These are phyloP conservation scores for Monodelphis domestica DNA, from an alignment of 2,797 vertebrate genomes.

Conservation along the genomic window DNA sequence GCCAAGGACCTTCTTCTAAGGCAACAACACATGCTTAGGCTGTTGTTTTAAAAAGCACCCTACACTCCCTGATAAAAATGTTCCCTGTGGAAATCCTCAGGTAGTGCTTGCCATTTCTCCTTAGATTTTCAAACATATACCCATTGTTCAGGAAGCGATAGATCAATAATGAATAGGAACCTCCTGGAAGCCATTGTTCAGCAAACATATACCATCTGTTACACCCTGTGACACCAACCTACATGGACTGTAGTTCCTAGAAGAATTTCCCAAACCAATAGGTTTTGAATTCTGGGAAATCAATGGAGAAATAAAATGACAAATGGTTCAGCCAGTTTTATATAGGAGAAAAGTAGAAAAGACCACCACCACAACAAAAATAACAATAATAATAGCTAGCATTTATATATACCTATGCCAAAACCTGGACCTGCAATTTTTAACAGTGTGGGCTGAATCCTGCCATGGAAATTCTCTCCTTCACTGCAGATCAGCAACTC, in stretches of 20 bases:
- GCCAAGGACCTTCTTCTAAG: neutral
- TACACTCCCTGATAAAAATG: neutral
- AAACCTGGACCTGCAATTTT: neutral
- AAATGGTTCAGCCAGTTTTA: neutral
- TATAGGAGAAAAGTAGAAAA: neutral
- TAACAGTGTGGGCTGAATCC: neutral
- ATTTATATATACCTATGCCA: neutral
- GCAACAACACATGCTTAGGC: neutral
- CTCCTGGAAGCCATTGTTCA: slow-evolving; percentile 41
- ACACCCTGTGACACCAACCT: neutral
- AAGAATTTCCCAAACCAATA: slow-evolving; percentile 14
- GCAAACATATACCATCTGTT: slow-evolving; percentile 35
- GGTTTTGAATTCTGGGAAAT: slow-evolving; percentile 19
- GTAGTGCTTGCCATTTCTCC: neutral
- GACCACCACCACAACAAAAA: neutral
- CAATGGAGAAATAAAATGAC: slow-evolving; percentile 33
- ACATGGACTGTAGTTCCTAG: neutral
- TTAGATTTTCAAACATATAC: neutral
- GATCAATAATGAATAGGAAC: slow-evolving; percentile 26
- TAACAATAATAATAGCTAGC: neutral
- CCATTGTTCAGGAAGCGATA: slow-evolving; percentile 27
- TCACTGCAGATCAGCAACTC: neutral
- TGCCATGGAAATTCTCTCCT: neutral
- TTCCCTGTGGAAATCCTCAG: neutral
- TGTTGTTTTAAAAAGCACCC: neutral